phyloP scores from a whole-genome alignment of 2,888 invertebrate species.

The Mallateleia sp. region DNA sequence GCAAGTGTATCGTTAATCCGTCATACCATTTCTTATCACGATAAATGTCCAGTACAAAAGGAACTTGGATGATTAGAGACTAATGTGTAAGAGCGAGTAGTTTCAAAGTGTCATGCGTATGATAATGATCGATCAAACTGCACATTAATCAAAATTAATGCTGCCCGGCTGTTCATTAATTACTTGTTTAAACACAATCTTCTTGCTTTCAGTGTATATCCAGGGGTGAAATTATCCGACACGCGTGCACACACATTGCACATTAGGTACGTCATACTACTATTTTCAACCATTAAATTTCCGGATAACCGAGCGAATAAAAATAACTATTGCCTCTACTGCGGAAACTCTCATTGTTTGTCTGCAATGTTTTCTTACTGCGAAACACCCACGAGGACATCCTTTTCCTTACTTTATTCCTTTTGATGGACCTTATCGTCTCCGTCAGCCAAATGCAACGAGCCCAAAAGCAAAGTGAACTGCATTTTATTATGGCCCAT shows the following conservation, averaged over 20 bases:
- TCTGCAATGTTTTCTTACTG: not conserved
- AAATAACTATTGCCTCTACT: not conserved
- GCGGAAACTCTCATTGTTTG: not conserved
- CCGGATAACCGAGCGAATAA: not conserved
- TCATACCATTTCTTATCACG: conserved; percentile 23
- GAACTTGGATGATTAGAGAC: conserved; percentile 37
- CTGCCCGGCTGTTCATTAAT: conserved; percentile 57
- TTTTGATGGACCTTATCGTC: not conserved
- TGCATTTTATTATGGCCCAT: conserved; percentile 16
- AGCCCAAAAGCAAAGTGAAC: too few species aligned
- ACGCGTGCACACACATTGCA: conserved; percentile 3
- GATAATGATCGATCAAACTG: conserved; percentile 65
- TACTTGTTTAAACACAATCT: conserved; percentile 55
- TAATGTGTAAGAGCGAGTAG: conserved; percentile 31
- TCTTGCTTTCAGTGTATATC: too few species aligned
- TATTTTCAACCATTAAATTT: not conserved
- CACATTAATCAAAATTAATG: conserved; percentile 68
- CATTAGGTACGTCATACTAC: too few species aligned
- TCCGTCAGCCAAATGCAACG: not conserved
- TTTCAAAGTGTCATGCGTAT: conserved; percentile 38
- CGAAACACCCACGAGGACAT: not conserved
- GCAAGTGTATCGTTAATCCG: too few species aligned
- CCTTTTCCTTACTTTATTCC: not conserved
- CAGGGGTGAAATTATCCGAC: conserved; percentile 25
- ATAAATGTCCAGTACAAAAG: conserved; percentile 37